Base-by-base conservation (phyloP, 2,888 invertebrate genomes). In the Pocota personata region DNA sequence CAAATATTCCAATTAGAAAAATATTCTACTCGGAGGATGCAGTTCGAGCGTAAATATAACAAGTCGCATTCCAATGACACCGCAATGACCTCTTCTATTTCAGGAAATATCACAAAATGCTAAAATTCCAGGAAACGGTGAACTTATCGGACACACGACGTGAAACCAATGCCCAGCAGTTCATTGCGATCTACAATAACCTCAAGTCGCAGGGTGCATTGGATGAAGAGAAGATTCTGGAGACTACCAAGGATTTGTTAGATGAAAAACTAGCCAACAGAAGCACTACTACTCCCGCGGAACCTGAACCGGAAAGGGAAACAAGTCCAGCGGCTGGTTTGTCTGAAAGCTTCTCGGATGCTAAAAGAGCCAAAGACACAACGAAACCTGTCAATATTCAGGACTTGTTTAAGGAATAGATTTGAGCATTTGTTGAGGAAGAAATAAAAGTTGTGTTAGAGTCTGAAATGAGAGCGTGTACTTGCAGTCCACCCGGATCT, bases 1-100 rank as follows among this genome's bases (percentile, higher is more conserved):
- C 95, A 0, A 94, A 94, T 79, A 92, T 94, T 8, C 93, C 94
- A 10, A 92, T 97, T 8, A 94, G 93, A 89, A 93, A 94, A 87
- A 96, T 98, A 88, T 96, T 97, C 88, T 98, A 97, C 89, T 93
- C 95, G 66, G 98, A 98, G 93, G 98, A 98, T 93, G 89, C 93
- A 69, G 92, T 96, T 14, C 94, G 98, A 95, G 97, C 96, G 98
- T 98, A 94, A 94, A 90, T 89, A 90, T 89, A 10, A 0, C 0
- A 40, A 24, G 1, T 95, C 93, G 40, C 7, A 1, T 58, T 30
- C 1, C 19, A 37, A 6, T 24, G 1, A 27, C 12, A 7, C 32
- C 27, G 32, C 27, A 14, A 32, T n/a, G 32, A 62, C 7, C 12
- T 24, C 0, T 5, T 37, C 16, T 27, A 67, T 93, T 94, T 37